Evolutionary conservation across 2,888 invertebrate species (phyloP).

Genomic region (Plebejus anna): DNA sequence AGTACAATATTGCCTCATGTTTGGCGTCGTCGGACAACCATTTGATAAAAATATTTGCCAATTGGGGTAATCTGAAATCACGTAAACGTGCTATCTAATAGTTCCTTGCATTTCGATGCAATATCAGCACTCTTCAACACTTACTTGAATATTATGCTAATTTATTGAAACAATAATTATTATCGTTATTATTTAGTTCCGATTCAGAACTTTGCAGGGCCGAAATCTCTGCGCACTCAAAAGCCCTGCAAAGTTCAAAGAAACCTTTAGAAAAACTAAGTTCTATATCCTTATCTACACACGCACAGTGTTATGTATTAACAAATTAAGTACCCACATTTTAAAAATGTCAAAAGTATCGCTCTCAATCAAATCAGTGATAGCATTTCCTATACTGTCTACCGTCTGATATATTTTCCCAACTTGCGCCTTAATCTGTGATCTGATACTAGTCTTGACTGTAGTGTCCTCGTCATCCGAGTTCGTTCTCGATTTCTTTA

Average conservation of each 20-base stretch:
- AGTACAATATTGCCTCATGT: constrained; percentile 62
- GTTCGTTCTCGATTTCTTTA: constrained; percentile 39
- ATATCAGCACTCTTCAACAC: background rate
- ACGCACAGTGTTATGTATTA: background rate
- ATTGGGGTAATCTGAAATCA: constrained; percentile 54
- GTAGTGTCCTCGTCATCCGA: background rate
- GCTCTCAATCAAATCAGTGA: constrained; percentile 44
- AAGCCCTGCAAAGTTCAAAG: constrained; percentile 24
- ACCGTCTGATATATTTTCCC: constrained; percentile 44
- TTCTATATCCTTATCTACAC: background rate
- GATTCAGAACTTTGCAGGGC: constrained; percentile 26
- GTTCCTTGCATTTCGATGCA: background rate
- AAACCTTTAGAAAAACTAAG: constrained; percentile 6
- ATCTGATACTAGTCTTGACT: constrained; percentile 35
- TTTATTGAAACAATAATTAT: background rate
- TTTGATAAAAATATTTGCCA: constrained; percentile 56
- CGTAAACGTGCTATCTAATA: background rate
- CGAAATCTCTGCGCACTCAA: constrained; percentile 13
- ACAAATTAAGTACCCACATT: constrained; percentile 55
- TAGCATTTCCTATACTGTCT: constrained; percentile 46
- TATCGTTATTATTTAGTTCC: background rate
- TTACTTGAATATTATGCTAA: background rate
- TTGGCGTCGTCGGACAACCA: constrained; percentile 54
- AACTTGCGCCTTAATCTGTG: constrained; percentile 37
- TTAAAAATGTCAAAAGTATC: constrained; percentile 51